phyloP scores from a whole-genome alignment of 1,140 invertebrate species.

The Andricus grossulariae region DNA sequence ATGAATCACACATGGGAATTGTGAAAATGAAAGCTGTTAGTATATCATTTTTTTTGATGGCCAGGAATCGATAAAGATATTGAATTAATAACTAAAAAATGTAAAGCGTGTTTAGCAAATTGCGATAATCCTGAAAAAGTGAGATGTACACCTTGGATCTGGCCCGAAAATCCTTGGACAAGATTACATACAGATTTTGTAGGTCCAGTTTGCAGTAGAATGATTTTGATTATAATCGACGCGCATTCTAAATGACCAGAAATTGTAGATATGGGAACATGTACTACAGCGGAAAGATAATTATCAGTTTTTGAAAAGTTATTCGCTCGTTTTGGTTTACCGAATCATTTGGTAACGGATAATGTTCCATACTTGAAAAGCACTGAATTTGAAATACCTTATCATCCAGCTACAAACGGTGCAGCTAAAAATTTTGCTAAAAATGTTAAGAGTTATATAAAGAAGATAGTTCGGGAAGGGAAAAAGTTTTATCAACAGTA shows the following conservation, averaged over 20 bases:
- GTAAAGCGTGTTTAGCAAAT: slow-evolving; percentile 17
- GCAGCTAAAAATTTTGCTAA: no score
- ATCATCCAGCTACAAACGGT: no score
- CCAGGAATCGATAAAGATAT: no score
- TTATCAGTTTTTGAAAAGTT: slow-evolving; percentile 29
- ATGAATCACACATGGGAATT: slow-evolving; percentile 72
- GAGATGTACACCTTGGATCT: not conserved
- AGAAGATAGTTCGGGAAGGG: slow-evolving; percentile 44
- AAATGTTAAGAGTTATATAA: slow-evolving; percentile 48
- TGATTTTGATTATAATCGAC: slow-evolving; percentile 43
- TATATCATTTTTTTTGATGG: slow-evolving; percentile 72
- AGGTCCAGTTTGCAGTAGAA: slow-evolving; percentile 33
- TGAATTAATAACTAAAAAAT: slow-evolving; percentile 37
- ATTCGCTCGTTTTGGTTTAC: slow-evolving; percentile 36
- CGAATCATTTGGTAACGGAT: no score
- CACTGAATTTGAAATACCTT: slow-evolving; percentile 25
- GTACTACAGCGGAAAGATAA: slow-evolving; percentile 4
- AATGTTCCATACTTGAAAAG: slow-evolving; percentile 32
- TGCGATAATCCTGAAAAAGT: no score
- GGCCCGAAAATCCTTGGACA: slow-evolving; percentile 18
- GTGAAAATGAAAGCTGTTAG: slow-evolving; percentile 75
- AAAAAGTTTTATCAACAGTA: not conserved
- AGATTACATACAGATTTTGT: slow-evolving; percentile 37
- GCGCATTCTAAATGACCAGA: slow-evolving; percentile 37
- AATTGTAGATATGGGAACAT: slow-evolving; percentile 32